These are phyloP conservation scores for Triplophysa siluroides DNA, from an alignment of 2,113 vertebrate species.

Conservation along the genomic window DNA sequence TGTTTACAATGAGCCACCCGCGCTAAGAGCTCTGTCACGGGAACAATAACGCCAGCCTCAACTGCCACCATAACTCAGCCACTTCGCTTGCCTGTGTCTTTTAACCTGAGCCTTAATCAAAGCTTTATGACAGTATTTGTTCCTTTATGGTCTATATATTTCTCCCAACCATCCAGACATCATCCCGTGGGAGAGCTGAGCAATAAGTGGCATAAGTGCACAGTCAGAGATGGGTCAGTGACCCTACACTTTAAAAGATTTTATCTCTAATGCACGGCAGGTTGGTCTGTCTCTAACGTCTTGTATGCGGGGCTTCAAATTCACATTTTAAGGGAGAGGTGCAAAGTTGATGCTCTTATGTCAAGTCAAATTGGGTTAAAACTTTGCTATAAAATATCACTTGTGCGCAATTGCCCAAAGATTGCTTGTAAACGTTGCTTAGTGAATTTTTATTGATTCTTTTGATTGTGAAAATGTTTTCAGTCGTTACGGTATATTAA, in stretches of 20 bases:
- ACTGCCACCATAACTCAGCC: conserved; percentile 74
- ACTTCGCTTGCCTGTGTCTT: conserved; percentile 71
- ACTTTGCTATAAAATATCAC: background rate
- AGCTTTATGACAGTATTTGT: conserved; percentile 82
- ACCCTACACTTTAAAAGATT: conserved; percentile 67
- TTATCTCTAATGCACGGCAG: conserved; percentile 50
- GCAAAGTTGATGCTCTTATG: background rate
- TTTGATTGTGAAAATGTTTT: too few relatives aligned
- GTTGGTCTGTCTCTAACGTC: conserved; percentile 9
- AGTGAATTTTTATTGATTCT: too few relatives aligned
- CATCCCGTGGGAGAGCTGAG: conserved; percentile 73
- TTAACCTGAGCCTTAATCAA: conserved; percentile 81
- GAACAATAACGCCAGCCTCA: conserved; percentile 76
- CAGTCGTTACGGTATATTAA: background rate
- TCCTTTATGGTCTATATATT: conserved; percentile 83
- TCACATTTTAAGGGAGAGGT: conserved; percentile 9
- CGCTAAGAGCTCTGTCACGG: conserved; percentile 77
- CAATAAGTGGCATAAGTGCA: conserved; percentile 75
- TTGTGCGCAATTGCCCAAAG: background rate
- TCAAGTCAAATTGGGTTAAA: conserved; percentile 4
- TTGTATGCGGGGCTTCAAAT: background rate
- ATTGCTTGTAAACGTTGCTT: too few relatives aligned
- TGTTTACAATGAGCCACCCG: conserved; percentile 73
- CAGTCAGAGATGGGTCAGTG: conserved; percentile 74
- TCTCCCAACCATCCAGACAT: conserved; percentile 75